Evolutionary conservation across 2,888 invertebrate genomes (phyloP).

Genomic region (Nomada hirtipes): DNA sequence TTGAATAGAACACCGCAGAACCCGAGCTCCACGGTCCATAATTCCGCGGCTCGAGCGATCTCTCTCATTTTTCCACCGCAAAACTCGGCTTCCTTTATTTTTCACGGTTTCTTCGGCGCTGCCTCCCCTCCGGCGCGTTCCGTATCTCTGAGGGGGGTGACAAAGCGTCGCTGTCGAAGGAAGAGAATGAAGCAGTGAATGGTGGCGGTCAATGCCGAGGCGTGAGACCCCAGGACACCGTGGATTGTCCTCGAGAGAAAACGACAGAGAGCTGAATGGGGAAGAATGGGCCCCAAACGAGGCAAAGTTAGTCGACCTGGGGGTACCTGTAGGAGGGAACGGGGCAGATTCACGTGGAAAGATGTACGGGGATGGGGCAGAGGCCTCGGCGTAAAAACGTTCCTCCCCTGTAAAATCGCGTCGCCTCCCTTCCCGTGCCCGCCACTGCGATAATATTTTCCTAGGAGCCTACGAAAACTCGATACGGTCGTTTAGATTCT

Average conservation of each 20-base stretch:
- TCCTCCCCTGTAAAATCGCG: constrained; percentile 51
- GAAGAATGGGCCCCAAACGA: constrained; percentile 80
- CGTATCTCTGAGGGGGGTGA: constrained; percentile 64
- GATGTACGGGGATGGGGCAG: constrained; percentile 28
- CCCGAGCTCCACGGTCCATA: constrained; percentile 42
- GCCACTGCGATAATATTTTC: constrained; percentile 77
- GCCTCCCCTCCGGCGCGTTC: neutral
- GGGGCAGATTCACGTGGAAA: constrained; percentile 28
- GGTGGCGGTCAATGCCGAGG: constrained; percentile 80
- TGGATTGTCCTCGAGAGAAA: constrained; percentile 76
- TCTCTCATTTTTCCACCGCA: constrained; percentile 66
- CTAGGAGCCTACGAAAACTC: constrained; percentile 71
- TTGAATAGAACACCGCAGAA: constrained; percentile 45
- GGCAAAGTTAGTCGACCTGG: constrained; percentile 70
- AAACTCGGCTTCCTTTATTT: constrained; percentile 56
- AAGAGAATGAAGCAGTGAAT: constrained; percentile 77
- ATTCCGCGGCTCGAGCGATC: constrained; percentile 66
- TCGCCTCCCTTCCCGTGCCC: constrained; percentile 8
- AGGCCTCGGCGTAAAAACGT: constrained; percentile 52
- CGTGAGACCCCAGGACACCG: constrained; percentile 76
- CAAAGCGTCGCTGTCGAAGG: constrained; percentile 78
- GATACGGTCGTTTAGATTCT: constrained; percentile 50
- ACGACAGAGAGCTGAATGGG: constrained; percentile 78
- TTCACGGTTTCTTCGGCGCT: constrained; percentile 53
- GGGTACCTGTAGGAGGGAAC: constrained; percentile 38